Conservation (phyloP, 1,140 invertebrate species). For the Dryas iulia region DNA sequence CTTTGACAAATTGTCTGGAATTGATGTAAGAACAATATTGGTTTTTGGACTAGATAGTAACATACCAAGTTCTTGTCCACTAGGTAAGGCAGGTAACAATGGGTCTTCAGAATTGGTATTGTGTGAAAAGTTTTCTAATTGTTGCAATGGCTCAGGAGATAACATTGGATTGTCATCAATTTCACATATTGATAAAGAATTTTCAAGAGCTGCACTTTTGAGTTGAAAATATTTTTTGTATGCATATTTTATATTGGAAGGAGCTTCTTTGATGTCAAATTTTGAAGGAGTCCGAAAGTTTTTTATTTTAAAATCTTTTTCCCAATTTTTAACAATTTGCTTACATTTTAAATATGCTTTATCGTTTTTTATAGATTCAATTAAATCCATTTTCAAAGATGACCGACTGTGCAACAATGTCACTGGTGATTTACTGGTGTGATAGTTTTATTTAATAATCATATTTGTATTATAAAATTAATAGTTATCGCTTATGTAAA, state of each 20-base stretch:
- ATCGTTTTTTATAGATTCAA: slow-evolving; percentile 65
- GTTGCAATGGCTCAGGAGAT: slow-evolving; percentile 50
- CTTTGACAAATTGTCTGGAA: slow-evolving; percentile 81
- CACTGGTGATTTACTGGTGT: too few species aligned
- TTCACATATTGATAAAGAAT: slow-evolving; percentile 81
- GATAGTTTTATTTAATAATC: not conserved
- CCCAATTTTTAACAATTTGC: slow-evolving; percentile 88
- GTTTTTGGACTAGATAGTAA: slow-evolving; percentile 77
- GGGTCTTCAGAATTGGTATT: slow-evolving; percentile 39
- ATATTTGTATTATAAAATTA: not conserved
- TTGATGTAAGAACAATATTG: slow-evolving; percentile 38
- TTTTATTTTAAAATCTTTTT: slow-evolving; percentile 87
- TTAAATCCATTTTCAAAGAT: slow-evolving; percentile 54
- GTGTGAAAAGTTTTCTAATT: slow-evolving; percentile 27
- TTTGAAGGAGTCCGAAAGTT: slow-evolving; percentile 87
- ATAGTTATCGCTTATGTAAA: too few species aligned
- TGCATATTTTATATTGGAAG: slow-evolving; percentile 85
- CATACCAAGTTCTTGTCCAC: slow-evolving; percentile 54
- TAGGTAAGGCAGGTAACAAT: slow-evolving; percentile 51
- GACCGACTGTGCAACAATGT: not conserved
- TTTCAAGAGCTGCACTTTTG: slow-evolving; percentile 87
- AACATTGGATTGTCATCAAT: slow-evolving; percentile 55
- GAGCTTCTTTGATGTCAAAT: slow-evolving; percentile 89
- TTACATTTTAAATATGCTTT: slow-evolving; percentile 83
- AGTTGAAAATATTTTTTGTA: slow-evolving; percentile 91